Evolutionary conservation across 2,797 vertebrate species (phyloP), one percentile per base, ranked within the genome.

Genomic region (Atherinosoma microstoma): DNA sequence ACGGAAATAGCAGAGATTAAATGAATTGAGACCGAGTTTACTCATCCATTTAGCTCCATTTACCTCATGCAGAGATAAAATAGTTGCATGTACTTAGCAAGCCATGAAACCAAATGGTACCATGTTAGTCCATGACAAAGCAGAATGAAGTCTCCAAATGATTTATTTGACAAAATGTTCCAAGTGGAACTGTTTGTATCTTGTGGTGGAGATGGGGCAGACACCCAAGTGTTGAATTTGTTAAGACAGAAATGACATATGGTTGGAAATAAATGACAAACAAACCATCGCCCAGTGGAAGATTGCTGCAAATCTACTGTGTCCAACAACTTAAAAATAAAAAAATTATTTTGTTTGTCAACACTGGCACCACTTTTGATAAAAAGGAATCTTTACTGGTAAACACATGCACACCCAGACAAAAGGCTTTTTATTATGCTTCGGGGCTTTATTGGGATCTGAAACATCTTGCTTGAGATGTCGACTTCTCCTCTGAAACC

Each of bases 401-500:
- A 49, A 53, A 76, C 2, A 30, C n/a, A 64, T 18, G 15, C 9
- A 65, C 38, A 51, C 3, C 32, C 35, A 49, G 16, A 51, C 58
- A 67, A 24, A 79, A 64, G 24, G 2, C 12, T 18, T 42, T 49
- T 64, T 36, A 74, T 71, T 40, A n/a, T 47, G 7, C 30, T 67
- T 64, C 36, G 34, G 10, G 34, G 45, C 12, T 68, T 64, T 18
- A 64, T 67, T 72, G 40, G 53, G 27, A 77, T 64, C 6, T 70
- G 49, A 56, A 60, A 40, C 29, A 22, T 67, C 29, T 74, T 5
- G 61, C 40, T 67, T 58, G 22, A 69, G 61, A 54, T 71, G 34
- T 64, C 18, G 0, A 29, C 51, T 69, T 80, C 84, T 90, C 88
- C 85, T 83, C 73, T 78, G 65, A 84, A 87, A 83, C 84, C 83